Percentiles rank a stretch among this genome's conserved stretches.
These are phyloP conservation scores for Oasisia sp. DNA, from an alignment of 2,888 invertebrate genomes.

Conservation along the genomic window DNA sequence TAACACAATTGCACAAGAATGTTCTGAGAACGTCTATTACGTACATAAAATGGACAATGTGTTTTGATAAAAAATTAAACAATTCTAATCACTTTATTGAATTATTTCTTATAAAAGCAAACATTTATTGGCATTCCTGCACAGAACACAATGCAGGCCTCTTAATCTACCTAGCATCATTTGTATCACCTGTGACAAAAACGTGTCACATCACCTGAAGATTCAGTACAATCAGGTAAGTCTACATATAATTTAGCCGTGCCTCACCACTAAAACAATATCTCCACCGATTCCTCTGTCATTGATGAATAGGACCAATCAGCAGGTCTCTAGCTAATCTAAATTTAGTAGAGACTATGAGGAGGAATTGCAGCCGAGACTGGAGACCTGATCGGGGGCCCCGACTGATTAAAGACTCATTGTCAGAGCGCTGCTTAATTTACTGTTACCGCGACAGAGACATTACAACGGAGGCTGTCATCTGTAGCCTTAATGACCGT, in stretches of 20 bases:
- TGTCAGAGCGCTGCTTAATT: neutral
- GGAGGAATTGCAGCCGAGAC: neutral
- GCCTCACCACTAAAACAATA: neutral
- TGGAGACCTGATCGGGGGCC: neutral
- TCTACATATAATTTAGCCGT: neutral
- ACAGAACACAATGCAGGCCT: too few species aligned
- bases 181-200: too few species aligned
- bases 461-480: slow-evolving; percentile 11
- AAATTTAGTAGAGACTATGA: neutral
- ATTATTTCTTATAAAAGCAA: too few species aligned
- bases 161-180: too few species aligned
- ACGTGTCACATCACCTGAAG: too few species aligned
- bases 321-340: neutral
- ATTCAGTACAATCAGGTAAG: too few species aligned
- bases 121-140: too few species aligned
- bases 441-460: neutral
- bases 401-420: neutral
- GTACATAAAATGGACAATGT: too few species aligned
- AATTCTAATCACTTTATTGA: too few species aligned
- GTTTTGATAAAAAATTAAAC: too few species aligned
- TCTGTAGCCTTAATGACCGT: neutral
- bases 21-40: too few species aligned
- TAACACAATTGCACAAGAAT: too few species aligned
- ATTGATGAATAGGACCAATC: neutral
- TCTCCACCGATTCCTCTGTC: neutral